phyloP scores from a whole-genome alignment of 2,113 vertebrate genomes.

The Menura novaehollandiae region DNA sequence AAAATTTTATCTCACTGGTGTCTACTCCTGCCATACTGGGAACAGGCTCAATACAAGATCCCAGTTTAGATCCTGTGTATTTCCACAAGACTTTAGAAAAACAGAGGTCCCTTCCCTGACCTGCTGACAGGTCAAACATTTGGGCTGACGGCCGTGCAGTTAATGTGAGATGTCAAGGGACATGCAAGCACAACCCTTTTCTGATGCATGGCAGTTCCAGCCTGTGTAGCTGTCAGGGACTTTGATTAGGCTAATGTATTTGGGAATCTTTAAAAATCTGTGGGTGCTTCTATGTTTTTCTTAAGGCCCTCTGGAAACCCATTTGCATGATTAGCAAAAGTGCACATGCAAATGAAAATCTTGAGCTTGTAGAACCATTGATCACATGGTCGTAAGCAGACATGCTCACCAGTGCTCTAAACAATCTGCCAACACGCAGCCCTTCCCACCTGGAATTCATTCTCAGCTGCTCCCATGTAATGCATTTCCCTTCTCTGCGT shows the following conservation, averaged over 20 bases:
- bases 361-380: neutral
- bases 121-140: neutral
- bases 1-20: neutral
- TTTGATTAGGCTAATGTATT: neutral
- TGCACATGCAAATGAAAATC: neutral
- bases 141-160: neutral
- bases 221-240: neutral
- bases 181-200: neutral
- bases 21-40: neutral
- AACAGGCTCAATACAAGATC: neutral
- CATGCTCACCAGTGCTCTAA: neutral
- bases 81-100: neutral
- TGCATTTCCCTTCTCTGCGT: slow-evolving; percentile 19
- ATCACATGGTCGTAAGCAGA: neutral
- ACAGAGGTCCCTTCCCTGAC: neutral
- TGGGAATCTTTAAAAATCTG: neutral
- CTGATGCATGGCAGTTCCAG: neutral
- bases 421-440: neutral
- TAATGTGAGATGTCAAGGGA: neutral
- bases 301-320: neutral
- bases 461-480: neutral
- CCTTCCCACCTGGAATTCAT: neutral
- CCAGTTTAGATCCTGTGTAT: neutral
- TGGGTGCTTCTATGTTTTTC: neutral
- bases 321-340: neutral